Conservation (phyloP, 2,888 invertebrate species). For the Autographa gamma region DNA sequence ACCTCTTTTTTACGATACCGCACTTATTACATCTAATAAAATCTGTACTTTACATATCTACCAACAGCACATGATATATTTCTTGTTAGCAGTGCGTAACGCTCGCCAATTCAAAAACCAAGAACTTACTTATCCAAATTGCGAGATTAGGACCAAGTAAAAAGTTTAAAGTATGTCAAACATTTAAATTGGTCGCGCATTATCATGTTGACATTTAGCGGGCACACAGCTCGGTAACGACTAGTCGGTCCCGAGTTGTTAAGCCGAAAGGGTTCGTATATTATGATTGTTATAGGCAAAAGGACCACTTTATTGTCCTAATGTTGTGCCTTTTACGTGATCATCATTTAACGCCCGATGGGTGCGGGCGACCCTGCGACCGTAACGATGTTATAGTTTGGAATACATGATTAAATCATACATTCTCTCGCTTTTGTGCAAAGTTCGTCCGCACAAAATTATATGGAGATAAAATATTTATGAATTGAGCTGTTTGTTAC, state of each 20-base stretch:
- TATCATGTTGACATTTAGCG: constrained; percentile 73
- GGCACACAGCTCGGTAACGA: constrained; percentile 67
- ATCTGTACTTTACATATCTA: no score
- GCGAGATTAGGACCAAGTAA: constrained; percentile 10
- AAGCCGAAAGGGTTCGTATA: constrained; percentile 78
- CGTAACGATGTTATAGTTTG: constrained; percentile 65
- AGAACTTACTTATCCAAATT: neutral
- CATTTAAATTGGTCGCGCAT: constrained; percentile 70
- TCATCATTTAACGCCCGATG: constrained; percentile 76
- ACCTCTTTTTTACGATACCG: no score
- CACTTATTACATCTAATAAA: no score
- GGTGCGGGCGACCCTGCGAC: constrained; percentile 61
- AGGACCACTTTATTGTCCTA: constrained; percentile 82
- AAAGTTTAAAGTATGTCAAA: constrained; percentile 57
- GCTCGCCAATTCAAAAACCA: constrained; percentile 13
- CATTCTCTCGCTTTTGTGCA: constrained; percentile 53
- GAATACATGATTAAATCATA: constrained; percentile 64
- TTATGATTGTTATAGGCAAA: constrained; percentile 83
- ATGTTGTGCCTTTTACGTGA: constrained; percentile 80
- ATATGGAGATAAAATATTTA: constrained; percentile 37
- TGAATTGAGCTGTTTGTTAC: constrained; percentile 37
- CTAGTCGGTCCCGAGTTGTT: constrained; percentile 64
- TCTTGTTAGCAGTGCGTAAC: constrained; percentile 13
- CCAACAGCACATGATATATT: no score
- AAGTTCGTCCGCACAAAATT: constrained; percentile 46